Evolutionary conservation across 2,797 vertebrate genomes (phyloP), one percentile per base, ranked within the genome.

Genomic region (Sebastes alutus): DNA sequence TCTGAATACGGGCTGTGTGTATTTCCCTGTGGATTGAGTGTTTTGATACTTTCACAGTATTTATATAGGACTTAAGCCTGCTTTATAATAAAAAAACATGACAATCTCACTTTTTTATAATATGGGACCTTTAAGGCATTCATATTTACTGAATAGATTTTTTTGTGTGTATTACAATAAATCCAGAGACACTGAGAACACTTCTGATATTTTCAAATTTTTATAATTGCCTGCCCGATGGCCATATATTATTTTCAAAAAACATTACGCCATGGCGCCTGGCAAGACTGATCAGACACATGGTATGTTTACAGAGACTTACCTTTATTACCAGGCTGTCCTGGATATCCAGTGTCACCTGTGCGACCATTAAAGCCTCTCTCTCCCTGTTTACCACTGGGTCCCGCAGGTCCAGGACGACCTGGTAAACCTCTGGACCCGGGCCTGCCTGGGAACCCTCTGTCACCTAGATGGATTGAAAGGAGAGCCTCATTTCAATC

Each of bases 251-350:
- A 33, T 27, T 46, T 27, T n/a, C 7, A 22, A 30, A 20, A 46
- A 56, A 71, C 14, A 65, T 20, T n/a, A 11, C 2, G 27, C 14
- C 3, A 58, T 4, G 2, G 14, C 2, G 2, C 7, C 20, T 46
- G 3, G 18, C 54, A n/a, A 30, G 13, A 38, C 4, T 46, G 14
- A 70, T 60, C 5, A 54, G 3, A 38, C 5, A 38, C 4, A 55
- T 42, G 6, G 8, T 4, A 35, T 27, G 16, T n/a, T 54, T 62
- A 49, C 0, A 73, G 6, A 58, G 4, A 60, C 59, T 25, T 79
- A 91, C 93, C 93, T 90, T 89, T 93, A 38, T 14, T 4, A 38
- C 92, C 93, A 72, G 63, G 69, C 2, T 14, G 32, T 75, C 93
- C 93, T 25, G 46, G 66, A 55, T 80, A 11, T 78, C 93, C 93